Evolutionary conservation across 2,888 invertebrate genomes (phyloP).

Genomic region (Heterodera filipjevi): DNA sequence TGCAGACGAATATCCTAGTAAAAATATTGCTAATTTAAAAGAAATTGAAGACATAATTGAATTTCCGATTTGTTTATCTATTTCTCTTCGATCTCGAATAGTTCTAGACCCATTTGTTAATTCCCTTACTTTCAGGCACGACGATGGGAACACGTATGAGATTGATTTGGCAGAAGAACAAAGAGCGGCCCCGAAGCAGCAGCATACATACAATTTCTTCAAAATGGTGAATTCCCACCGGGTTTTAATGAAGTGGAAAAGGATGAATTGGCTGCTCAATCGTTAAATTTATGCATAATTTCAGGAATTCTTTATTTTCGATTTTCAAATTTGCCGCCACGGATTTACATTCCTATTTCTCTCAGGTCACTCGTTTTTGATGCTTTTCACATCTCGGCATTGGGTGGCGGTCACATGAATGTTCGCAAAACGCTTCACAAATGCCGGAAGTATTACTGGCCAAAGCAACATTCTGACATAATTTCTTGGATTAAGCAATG

Average conservation of each 20-base stretch:
- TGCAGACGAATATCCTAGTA: too few relatives aligned
- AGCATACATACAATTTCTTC: neutral
- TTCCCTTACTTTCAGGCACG: too few relatives aligned
- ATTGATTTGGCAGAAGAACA: neutral
- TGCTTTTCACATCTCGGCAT: constrained; percentile 33
- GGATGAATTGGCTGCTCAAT: neutral
- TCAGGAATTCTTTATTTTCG: neutral
- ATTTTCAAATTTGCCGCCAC: too few relatives aligned
- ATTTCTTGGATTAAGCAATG: neutral
- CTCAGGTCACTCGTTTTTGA: constrained; percentile 29
- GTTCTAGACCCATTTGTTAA: too few relatives aligned
- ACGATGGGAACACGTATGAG: neutral
- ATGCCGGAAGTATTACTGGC: neutral
- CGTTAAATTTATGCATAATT: neutral
- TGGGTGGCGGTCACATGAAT: constrained; percentile 21
- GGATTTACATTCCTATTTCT: constrained; percentile 24
- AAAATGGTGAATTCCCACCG: neutral
- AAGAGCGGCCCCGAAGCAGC: neutral
- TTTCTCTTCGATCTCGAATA: too few relatives aligned
- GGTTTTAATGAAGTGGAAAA: neutral
- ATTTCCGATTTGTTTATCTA: too few relatives aligned
- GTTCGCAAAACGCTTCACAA: neutral
- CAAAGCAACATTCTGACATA: neutral
- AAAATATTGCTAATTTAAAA: too few relatives aligned
- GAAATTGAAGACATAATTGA: too few relatives aligned